Base-by-base conservation (phyloP, 2,888 invertebrate genomes). In the Philonicus albiceps region DNA sequence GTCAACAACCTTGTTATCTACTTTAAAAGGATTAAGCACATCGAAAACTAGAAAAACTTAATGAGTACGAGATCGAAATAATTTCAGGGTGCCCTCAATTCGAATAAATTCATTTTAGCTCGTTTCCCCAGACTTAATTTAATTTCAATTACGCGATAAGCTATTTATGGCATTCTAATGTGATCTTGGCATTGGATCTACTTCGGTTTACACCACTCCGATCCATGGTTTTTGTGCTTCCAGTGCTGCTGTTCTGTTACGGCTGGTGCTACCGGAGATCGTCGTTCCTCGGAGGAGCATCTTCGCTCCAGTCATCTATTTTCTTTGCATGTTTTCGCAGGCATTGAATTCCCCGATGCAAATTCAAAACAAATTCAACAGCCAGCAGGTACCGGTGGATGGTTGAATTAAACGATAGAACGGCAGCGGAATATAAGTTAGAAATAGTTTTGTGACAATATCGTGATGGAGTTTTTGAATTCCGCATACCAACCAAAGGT, bases 121-220 rank as follows among this genome's bases (percentile, higher is more conserved):
- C 88, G 88, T 89, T 89, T 89, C 88, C 88, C 88, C 87, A 88
- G 89, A 89, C 89, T 89, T 89, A 89, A 89, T 89, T 89, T 89
- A 88, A 89, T 88, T 89, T 89, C 88, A 89, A 89, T 89, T 89
- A 88, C 88, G 86, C 87, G 89, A 89, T 89, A 89, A 89, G 88
- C 89, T 89, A 89, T 89, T 89, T 89, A 89, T 88, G 89, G 89
- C 86, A 89, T 89, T 88, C 88, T 85, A 85, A 85, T 75, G 85
- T 85, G 85, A 85, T 85, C 85, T 85, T 85, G 53, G 55, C 85
- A 74, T 75, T 85, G 75, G 55, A 85, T 85, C 75, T 75, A 19
- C 49, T 43, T 75, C 53, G 34, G 64, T 75, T 75, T 85, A n/a
- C 85, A 34, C 73, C 49, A 37, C 19, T 64, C 83, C 83, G 80